Base-by-base conservation (phyloP, 1,140 invertebrate genomes). In the Protaetia brevitarsis region DNA sequence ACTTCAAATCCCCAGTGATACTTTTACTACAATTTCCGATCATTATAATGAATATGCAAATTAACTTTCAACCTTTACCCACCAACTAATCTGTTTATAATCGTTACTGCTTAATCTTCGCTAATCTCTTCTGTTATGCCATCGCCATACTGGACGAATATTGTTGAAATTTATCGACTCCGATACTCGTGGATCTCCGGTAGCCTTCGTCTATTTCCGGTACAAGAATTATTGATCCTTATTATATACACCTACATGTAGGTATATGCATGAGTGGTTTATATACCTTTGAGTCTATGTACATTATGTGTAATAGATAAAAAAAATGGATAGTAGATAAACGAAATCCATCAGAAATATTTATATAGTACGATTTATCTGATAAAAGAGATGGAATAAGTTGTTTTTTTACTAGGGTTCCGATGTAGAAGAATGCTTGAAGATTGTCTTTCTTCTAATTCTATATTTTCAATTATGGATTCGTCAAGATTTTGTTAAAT, bases 141-240 rank as follows among this genome's bases (percentile, higher is more conserved):
- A 19, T 45, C 41, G 41, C 16, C 13, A 6, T 13, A 45, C n/a
- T 45, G 23, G 41, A 45, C 41, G 41, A 21, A 45, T 45, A 45
- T 19, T 45, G 41, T 45, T 45, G 41, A 45, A 45, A 45, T 45
- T 45, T 45, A 45, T 45, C 41, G 41, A 45, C 41, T 45, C 16
- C 41, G 41, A 45, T 45, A 45, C 10, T 45, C 41, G 41, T 13
- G 41, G 41, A 19, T 45, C 41, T 16, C n/a, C 41, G 41, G 19
- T 13, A 13, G 7, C 41, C 8, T 45, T 45, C 41, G 41, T 45
- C 23, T 45, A 45, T 45, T 45, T 45, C 41, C 41, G 41, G 41
- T 19, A 21, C 16, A 13, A 45, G 41, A 45, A 45, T 45, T 45
- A 45, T 45, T 45, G 41, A 45, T 45, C 41, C 41, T 19, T 45